Base-by-base conservation (phyloP, 1,140 invertebrate genomes). In the Polyergus mexicanus region DNA sequence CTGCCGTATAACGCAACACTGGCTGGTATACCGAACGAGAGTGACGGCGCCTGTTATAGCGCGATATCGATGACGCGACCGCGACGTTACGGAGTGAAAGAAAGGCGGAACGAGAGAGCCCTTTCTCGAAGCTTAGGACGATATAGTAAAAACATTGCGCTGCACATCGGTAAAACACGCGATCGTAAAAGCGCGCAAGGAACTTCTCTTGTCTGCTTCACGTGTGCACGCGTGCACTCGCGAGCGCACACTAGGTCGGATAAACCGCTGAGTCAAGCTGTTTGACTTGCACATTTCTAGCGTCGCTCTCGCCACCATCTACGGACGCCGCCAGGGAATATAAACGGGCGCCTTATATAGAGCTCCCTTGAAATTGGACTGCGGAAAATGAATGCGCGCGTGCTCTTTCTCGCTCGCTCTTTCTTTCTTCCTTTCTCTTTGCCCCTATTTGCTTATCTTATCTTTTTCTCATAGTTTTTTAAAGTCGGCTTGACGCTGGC, bases 201-300 rank as follows among this genome's bases (percentile, higher is more conserved):
- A 28, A 28, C 51, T 83, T 32, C 38, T 8, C 22, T 41, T 13
- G 16, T 22, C 44, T 25, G 38, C 6, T 47, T 3, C 44, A n/a
- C 28, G n/a, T 25, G 8, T 32, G 47, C 63, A 58, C 16, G 44
- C 58, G 54, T 71, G 65, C 11, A 56, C 60, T 56, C 77, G 68
- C 62, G 66, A 77, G 65, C 65, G 72, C 65, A 77, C 66, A 63
- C 38, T 71, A 51, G 84, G 74, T 84, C 88, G 90, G 86, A 94
- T 94, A 93, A 93, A 94, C 89, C 90, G 92, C 90, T 92, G 93
- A 92, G 92, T 92, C 92, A 92, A 92, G 91, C 92, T 94, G 92
- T 94, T 94, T 94, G 92, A 94, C 94, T 94, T 94, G 92, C 92
- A 93, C 94, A 93, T 94, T 94, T 94, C 92, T 92, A 90, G 89